phyloP scores from a whole-genome alignment of 2,888 invertebrate genomes.

The Drosophila tripunctata region DNA sequence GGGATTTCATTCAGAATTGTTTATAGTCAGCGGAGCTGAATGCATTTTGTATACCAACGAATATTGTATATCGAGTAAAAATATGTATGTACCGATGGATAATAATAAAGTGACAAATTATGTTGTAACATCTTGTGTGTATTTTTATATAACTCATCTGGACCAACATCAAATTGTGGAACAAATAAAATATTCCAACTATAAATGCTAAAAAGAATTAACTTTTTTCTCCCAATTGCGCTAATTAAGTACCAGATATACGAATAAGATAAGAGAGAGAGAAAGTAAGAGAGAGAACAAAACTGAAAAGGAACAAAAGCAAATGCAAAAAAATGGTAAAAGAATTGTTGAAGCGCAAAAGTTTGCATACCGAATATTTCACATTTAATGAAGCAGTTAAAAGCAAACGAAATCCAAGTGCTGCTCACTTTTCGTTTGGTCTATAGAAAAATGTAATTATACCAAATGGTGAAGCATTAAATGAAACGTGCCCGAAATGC shows the following conservation, averaged over 20 bases:
- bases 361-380: constrained; percentile 14
- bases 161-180: no score
- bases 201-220: no score
- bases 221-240: background rate
- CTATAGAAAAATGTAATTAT: constrained; percentile 70
- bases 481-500: constrained; percentile 55
- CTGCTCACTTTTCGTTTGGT: constrained; percentile 4
- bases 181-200: no score
- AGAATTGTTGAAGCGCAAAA: constrained; percentile 22
- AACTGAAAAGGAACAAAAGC: background rate
- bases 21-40: constrained; percentile 4
- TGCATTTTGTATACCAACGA: constrained; percentile 7
- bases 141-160: no score
- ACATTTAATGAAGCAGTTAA: constrained; percentile 48
- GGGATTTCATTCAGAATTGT: background rate
- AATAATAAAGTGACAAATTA: constrained; percentile 6
- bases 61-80: constrained; percentile 3
- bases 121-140: background rate
- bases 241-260: background rate
- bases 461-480: constrained; percentile 73
- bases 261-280: background rate
- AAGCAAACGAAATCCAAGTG: constrained; percentile 17
- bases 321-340: constrained; percentile 18
- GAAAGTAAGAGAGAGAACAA: background rate
- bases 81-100: background rate